Conservation (phyloP, 1,140 invertebrate genomes). For the Meloidogyne floridensis region DNA sequence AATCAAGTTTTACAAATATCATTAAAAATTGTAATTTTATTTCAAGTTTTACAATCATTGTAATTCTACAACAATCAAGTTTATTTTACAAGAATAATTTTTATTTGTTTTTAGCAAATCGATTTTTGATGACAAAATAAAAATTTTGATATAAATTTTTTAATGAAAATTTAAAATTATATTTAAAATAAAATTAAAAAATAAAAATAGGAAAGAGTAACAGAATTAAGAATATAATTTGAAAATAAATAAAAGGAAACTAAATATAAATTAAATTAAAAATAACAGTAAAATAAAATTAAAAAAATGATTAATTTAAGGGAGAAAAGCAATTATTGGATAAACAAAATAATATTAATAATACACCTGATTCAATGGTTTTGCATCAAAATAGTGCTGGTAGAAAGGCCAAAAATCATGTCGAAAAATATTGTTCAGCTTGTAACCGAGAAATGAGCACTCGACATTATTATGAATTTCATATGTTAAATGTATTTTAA, state of each 20-base stretch:
- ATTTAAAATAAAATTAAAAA: not conserved
- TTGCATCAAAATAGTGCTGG: not conserved
- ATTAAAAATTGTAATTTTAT: too few relatives aligned
- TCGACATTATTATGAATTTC: slow-evolving; percentile 29
- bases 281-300: not conserved
- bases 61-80: too few relatives aligned
- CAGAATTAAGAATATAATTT: too few relatives aligned
- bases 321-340: slow-evolving; percentile 15
- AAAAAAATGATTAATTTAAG: not conserved
- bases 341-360: not conserved
- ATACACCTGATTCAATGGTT: not conserved
- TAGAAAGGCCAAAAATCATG: slow-evolving; percentile 13
- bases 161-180: not conserved
- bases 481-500: slow-evolving; percentile 23
- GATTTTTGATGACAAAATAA: not conserved
- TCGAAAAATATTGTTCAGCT: slow-evolving; percentile 23
- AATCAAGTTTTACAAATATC: too few relatives aligned
- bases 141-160: too few relatives aligned
- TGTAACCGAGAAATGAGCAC: slow-evolving; percentile 25
- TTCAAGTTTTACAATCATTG: too few relatives aligned
- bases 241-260: not conserved
- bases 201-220: not conserved
- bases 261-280: not conserved
- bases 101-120: too few relatives aligned
- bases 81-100: too few relatives aligned